phyloP scores from a whole-genome alignment of 2,113 vertebrate species.

The Petrocephalus microphthalmus region DNA sequence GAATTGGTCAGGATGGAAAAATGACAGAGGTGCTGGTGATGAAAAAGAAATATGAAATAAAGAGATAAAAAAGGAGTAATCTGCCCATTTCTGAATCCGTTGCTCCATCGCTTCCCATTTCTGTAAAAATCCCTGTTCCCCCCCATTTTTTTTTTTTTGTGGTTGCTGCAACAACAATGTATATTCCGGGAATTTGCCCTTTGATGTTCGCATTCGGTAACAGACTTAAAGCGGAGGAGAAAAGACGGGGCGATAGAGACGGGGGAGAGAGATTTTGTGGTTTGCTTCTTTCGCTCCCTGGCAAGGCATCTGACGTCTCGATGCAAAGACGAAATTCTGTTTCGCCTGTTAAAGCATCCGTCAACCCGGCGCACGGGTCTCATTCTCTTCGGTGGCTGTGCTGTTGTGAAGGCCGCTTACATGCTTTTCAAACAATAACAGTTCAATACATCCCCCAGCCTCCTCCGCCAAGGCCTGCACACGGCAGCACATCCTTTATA shows the following conservation, averaged over 20 bases:
- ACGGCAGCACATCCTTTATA: conserved; percentile 37
- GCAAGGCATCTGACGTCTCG: conserved; percentile 28
- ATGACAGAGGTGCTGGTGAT: conserved; percentile 11
- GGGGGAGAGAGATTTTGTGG: conserved; percentile 47
- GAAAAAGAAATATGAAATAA: conserved; percentile 49
- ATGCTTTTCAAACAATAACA: conserved; percentile 42
- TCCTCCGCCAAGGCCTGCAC: conserved; percentile 31
- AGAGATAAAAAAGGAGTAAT: conserved; percentile 40
- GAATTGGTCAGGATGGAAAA: conserved; percentile 6
- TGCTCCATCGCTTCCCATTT: conserved; percentile 29
- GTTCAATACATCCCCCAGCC: conserved; percentile 29
- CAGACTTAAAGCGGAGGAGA: conserved; percentile 51
- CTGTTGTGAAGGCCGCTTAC: conserved; percentile 38
- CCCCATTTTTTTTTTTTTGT: conserved; percentile 13
- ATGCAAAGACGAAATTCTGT: conserved; percentile 34
- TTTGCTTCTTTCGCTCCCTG: conserved; percentile 54
- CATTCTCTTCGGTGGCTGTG: conserved; percentile 35
- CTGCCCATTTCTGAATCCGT: conserved; percentile 21
- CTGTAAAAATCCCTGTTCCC: conserved; percentile 32
- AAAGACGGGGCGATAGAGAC: conserved; percentile 47
- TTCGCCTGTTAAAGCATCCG: conserved; percentile 34
- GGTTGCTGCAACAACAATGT: conserved; percentile 44
- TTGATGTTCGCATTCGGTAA: conserved; percentile 65
- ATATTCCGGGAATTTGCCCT: conserved; percentile 44
- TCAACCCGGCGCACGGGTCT: conserved; percentile 23